Evolutionary conservation across 23 tunicate genomes (phyloP), one percentile per base, ranked within the genome.

Genomic region (Botrylloides violaceus): DNA sequence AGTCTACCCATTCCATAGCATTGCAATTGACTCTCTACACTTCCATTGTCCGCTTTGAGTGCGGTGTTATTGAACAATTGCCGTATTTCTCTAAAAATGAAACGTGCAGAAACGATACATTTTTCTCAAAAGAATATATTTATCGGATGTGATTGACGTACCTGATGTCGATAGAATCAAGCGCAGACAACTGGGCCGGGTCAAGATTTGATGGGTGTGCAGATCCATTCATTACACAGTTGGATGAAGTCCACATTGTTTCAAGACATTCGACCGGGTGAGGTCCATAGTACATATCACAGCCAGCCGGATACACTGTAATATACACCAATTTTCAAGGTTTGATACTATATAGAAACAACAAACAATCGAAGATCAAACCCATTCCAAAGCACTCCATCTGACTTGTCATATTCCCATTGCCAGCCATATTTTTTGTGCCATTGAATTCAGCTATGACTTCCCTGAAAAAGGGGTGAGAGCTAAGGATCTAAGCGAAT

Each of bases 191-290:
- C 23, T 58, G 29, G 12, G 62, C 12, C 3, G 5, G 9, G 26
- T 58, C 62, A 23, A 28, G 23, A 4, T 58, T 58, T 4, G 23
- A 28, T 58, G 62, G 62, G 26, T 4, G 26, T 29, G 3, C 26
- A 9, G 5, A 4, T 4, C 62, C 62, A 23, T 58, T 9, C 12
- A 23, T 9, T 3, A 58, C 4, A 9, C 62, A 58, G 23, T 58
- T 5, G 31, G 43, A 65, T 34, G 28, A 33, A 9, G 25, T n/a
- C 78, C 78, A 73, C 1, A 73, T 58, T 29, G 78, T 55, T 58
- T 26, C 62, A 2, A 73, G 33, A 73, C 78, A 73, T 24, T 30
- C 78, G 18, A 34, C 29, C 5, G 78, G 15, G 23, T 73, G 78
- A 2, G 29, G 65, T 0, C 78, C 78, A 58, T 58, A 73, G 70